phyloP scores from a whole-genome alignment of 2,888 invertebrate species.

The Caenorhabditis zanzibari region DNA sequence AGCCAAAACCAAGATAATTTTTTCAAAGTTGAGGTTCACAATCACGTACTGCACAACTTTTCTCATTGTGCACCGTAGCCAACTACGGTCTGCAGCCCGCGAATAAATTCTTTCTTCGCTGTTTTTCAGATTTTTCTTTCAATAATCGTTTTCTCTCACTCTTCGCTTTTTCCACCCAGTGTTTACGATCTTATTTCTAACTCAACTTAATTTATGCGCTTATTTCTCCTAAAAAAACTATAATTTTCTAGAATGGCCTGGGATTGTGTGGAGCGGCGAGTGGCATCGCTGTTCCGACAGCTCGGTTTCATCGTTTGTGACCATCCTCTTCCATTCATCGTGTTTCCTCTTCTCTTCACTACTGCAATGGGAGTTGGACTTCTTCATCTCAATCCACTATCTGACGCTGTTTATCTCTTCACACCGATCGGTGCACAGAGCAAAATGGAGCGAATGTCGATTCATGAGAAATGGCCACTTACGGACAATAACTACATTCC shows the following conservation, averaged over 20 bases:
- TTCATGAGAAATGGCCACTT: constrained; percentile 83
- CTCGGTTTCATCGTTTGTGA: constrained; percentile 79
- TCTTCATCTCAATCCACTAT: constrained; percentile 79
- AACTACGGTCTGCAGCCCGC: background rate
- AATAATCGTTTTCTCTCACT: background rate
- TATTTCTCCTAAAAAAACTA: background rate
- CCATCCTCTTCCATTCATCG: constrained; percentile 81
- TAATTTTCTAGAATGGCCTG: constrained; percentile 63
- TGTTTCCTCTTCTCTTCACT: constrained; percentile 81
- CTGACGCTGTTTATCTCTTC: constrained; percentile 82
- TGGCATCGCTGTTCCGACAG: constrained; percentile 77
- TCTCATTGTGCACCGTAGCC: no score
- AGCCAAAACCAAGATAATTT: no score
- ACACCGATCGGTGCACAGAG: constrained; percentile 80
- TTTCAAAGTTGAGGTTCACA: no score
- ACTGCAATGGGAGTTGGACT: constrained; percentile 78
- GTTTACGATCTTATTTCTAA: no score
- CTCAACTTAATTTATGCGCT: no score
- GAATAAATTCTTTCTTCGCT: background rate
- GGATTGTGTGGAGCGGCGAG: constrained; percentile 80
- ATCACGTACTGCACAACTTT: background rate
- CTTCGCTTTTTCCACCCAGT: background rate
- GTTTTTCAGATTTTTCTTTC: background rate
- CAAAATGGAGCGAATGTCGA: constrained; percentile 80
- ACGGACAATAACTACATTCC: constrained; percentile 82